Evolutionary conservation across 2,888 invertebrate genomes (phyloP).

Genomic region (Chrysolina americana): DNA sequence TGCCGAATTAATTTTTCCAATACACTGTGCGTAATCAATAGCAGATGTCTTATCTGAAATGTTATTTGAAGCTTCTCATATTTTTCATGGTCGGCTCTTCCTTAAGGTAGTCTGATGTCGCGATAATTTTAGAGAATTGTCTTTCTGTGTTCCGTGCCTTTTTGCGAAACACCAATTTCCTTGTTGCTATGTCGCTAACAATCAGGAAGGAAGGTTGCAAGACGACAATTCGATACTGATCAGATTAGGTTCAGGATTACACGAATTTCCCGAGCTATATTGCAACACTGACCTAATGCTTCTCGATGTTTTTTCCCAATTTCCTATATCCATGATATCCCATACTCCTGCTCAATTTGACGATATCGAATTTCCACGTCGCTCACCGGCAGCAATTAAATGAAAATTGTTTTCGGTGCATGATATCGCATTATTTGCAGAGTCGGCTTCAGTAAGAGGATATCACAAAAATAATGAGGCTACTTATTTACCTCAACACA

Average conservation of each 20-base stretch:
- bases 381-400: background rate
- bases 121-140: too few species aligned
- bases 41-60: too few species aligned
- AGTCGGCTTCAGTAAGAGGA: background rate
- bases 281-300: background rate
- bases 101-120: too few species aligned
- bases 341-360: conserved; percentile 11
- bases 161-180: background rate
- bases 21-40: too few species aligned
- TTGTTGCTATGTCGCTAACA: background rate
- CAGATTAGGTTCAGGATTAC: conserved; percentile 5
- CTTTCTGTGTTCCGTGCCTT: too few species aligned
- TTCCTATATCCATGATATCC: conserved; percentile 4
- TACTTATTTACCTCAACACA: too few species aligned
- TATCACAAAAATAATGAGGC: too few species aligned
- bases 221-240: conserved; percentile 4
- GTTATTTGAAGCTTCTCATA: too few species aligned
- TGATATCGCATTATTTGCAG: background rate
- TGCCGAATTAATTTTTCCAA: too few species aligned
- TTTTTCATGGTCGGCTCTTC: too few species aligned
- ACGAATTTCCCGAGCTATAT: background rate
- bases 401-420: background rate
- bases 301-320: background rate
- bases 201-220: background rate
- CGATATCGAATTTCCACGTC: background rate